Conservation (phyloP, 2,888 invertebrate species). For the Rhingia campestris region DNA sequence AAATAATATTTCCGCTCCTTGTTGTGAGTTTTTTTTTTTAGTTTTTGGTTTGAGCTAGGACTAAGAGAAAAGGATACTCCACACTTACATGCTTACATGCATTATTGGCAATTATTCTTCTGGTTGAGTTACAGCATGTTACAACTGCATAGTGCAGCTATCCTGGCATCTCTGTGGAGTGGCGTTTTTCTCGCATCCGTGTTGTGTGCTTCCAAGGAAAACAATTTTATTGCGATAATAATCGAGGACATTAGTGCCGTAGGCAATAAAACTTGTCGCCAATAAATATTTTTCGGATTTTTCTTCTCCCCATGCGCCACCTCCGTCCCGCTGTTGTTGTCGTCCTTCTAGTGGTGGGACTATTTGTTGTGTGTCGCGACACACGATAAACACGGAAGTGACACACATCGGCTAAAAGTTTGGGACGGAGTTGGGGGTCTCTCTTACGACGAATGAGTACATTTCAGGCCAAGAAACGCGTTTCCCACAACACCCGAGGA, state of each 20-base stretch:
- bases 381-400: slow-evolving; percentile 56
- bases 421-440: neutral
- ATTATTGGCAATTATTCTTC: slow-evolving; percentile 57
- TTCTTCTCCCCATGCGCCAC: neutral
- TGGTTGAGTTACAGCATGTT: slow-evolving; percentile 52
- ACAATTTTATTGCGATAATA: slow-evolving; percentile 73
- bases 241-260: slow-evolving; percentile 73
- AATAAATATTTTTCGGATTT: slow-evolving; percentile 63
- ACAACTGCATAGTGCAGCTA: slow-evolving; percentile 21
- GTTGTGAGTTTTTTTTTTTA: neutral
- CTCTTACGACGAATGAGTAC: slow-evolving; percentile 13
- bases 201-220: slow-evolving; percentile 35
- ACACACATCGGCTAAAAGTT: neutral
- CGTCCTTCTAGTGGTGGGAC: slow-evolving; percentile 1
- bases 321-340: neutral
- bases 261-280: slow-evolving; percentile 72
- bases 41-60: neutral
- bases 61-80: slow-evolving; percentile 15
- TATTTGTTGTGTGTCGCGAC: slow-evolving; percentile 44
- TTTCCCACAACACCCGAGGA: slow-evolving; percentile 9
- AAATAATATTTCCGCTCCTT: neutral
- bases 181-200: slow-evolving; percentile 51
- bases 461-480: slow-evolving; percentile 43
- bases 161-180: slow-evolving; percentile 40
- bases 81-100: slow-evolving; percentile 38